Conservation (phyloP, 2,797 vertebrate species). For the Morus bassanus region DNA sequence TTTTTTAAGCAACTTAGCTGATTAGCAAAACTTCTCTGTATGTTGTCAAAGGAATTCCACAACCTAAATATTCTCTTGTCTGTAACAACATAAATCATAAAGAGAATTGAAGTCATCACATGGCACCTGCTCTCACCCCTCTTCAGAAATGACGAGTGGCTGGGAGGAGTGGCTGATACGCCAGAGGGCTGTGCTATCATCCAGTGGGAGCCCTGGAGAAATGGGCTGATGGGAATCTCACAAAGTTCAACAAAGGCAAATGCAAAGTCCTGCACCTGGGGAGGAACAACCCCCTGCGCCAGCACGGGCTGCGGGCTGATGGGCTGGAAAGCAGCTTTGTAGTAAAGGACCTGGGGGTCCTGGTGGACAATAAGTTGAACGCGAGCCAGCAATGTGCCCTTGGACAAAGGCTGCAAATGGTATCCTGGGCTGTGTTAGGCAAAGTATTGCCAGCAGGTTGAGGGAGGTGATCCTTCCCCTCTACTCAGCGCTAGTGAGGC, state of each 20-base stretch:
- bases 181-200: not conserved
- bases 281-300: not conserved
- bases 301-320: accelerated
- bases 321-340: not conserved
- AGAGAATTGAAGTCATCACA: not conserved
- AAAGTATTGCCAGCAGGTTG: not conserved
- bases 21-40: not conserved
- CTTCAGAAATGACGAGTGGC: not conserved
- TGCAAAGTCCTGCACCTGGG: not conserved
- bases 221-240: not conserved
- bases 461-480: not conserved
- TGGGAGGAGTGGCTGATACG: not conserved
- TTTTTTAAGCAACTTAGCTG: not conserved
- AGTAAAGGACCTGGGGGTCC: not conserved
- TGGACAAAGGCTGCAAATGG: not conserved
- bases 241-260: not conserved
- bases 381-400: not conserved
- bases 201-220: not conserved
- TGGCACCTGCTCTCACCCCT: not conserved
- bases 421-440: not conserved
- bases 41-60: not conserved
- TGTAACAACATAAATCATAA: not conserved
- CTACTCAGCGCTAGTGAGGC: not conserved
- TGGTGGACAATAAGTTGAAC: not conserved
- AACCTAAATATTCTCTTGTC: not conserved